A percentile compares a stretch with the other conserved stretches of the same genome.
Evolutionary conservation across 2,888 invertebrate species (phyloP).

Genomic region (Aphodius granarius): DNA sequence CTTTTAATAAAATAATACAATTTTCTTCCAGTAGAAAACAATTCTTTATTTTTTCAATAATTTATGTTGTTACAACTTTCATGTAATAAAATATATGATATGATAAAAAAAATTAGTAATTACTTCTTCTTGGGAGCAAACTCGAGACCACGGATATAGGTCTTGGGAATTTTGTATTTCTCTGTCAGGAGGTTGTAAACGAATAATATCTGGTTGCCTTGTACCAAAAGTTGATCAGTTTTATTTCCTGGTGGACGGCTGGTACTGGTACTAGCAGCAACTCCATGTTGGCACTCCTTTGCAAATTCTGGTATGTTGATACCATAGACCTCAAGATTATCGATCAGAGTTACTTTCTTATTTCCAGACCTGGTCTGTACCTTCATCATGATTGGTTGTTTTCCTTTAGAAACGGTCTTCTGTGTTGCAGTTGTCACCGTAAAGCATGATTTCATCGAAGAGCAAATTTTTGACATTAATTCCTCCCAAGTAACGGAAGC

Average conservation of each 20-base stretch:
- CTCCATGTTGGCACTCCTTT: conserved; percentile 79
- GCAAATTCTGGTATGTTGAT: conserved; percentile 79
- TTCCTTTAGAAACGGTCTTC: conserved; percentile 62
- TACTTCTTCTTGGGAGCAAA: conserved; percentile 72
- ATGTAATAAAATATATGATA: too few relatives aligned
- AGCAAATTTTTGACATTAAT: conserved; percentile 64
- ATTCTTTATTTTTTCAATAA: too few relatives aligned
- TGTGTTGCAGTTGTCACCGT: conserved; percentile 63
- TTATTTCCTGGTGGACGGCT: conserved; percentile 73
- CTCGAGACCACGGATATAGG: conserved; percentile 75
- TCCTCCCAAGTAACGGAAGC: conserved; percentile 69
- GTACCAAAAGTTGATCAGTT: conserved; percentile 78
- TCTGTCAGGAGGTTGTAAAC: conserved; percentile 56
- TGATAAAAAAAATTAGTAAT: too few relatives aligned
- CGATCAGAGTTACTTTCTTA: conserved; percentile 90
- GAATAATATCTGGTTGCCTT: conserved; percentile 82
- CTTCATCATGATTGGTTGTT: conserved; percentile 76
- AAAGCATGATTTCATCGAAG: conserved; percentile 73
- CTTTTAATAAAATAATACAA: too few relatives aligned
- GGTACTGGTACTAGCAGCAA: conserved; percentile 85
- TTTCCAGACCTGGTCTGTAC: conserved; percentile 80
- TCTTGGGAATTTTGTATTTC: conserved; percentile 76
- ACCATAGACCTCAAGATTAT: conserved; percentile 86
- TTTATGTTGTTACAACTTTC: too few relatives aligned
- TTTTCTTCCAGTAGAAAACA: too few relatives aligned